These are phyloP conservation scores for Antechinus flavipes DNA, from an alignment of 2,113 vertebrate genomes.

Conservation along the genomic window DNA sequence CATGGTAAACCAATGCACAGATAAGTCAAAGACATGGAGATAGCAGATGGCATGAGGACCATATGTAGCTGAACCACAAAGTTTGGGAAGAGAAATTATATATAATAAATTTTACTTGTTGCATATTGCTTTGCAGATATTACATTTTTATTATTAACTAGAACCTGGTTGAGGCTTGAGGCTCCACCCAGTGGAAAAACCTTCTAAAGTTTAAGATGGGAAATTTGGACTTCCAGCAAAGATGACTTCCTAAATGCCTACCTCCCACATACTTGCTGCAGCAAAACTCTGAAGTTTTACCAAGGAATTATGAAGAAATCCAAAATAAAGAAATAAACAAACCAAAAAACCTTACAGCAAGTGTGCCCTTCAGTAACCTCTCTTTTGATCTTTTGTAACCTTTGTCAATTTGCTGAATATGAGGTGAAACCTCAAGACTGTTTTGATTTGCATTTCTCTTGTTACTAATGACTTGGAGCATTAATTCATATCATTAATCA, in stretches of 20 bases:
- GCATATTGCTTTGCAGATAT: neutral
- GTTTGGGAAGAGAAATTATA: neutral
- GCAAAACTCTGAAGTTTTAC: neutral
- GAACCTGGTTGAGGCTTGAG: neutral
- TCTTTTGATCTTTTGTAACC: too few species aligned
- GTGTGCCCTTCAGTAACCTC: neutral
- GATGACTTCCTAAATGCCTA: neutral
- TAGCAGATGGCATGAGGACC: neutral
- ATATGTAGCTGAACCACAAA: neutral
- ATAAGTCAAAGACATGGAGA: neutral
- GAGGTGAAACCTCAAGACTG: too few species aligned
- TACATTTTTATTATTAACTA: neutral
- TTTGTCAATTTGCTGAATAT: too few species aligned
- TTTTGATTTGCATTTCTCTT: too few species aligned
- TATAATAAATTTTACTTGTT: neutral
- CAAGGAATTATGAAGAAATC: neutral
- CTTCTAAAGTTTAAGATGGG: neutral
- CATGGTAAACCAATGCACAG: neutral
- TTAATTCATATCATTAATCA: too few species aligned
- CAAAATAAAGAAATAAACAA: neutral
- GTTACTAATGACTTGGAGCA: too few species aligned
- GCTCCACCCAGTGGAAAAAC: neutral
- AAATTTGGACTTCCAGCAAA: neutral
- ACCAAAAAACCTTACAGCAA: neutral
- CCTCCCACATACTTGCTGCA: neutral